phyloP scores from a whole-genome alignment of 1,140 invertebrate genomes.

The Brachionus koreanus region DNA sequence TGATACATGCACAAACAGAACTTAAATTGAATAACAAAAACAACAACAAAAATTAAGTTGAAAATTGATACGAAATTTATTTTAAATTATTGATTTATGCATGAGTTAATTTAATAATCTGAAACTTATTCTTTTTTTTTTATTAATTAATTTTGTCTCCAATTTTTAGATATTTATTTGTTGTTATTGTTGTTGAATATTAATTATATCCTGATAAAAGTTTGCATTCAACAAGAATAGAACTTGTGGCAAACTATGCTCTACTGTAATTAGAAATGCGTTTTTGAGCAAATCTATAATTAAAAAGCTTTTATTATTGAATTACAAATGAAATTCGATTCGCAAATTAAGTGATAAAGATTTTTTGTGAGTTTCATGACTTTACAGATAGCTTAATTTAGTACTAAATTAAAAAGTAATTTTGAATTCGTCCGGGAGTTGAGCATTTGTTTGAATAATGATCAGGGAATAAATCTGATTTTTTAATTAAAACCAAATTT shows the following conservation, averaged over 20 bases:
- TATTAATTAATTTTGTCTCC: conserved; percentile 3
- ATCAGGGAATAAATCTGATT: neutral
- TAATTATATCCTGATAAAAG: neutral
- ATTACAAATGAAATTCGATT: conserved; percentile 6
- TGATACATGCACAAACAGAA: neutral
- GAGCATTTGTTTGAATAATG: conserved; percentile 9
- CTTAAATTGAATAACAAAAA: neutral
- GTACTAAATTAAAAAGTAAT: conserved; percentile 9
- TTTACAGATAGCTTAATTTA: conserved; percentile 1
- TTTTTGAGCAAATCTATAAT: neutral
- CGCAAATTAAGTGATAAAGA: neutral
- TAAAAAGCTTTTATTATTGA: conserved; percentile 15
- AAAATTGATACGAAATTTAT: neutral
- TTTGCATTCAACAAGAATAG: neutral
- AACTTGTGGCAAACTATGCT: neutral
- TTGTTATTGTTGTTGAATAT: neutral
- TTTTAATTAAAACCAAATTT: conserved; percentile 10
- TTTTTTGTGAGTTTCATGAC: neutral
- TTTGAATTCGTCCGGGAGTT: neutral
- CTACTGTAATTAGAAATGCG: neutral
- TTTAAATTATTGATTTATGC: neutral
- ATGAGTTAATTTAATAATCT: conserved; percentile 11
- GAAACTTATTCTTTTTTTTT: neutral
- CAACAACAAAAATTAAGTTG: neutral
- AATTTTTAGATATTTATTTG: neutral